Percentiles rank a stretch among this genome's conserved stretches.
Conservation (phyloP, 92 coral and sea anemone genomes). For the Palythoa caribaeorum region DNA sequence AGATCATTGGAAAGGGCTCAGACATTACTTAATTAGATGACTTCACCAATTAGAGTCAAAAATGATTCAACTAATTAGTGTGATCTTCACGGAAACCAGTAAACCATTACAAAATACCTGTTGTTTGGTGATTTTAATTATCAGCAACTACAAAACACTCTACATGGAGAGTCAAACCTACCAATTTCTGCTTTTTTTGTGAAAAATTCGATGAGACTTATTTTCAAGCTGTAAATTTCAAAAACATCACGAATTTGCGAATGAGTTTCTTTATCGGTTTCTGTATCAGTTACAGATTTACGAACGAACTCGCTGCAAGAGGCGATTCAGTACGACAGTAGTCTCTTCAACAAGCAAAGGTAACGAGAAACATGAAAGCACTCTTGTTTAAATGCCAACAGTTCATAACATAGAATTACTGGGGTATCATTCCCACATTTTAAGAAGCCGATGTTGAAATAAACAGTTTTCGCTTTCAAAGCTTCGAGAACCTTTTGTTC, state of each 20-base stretch:
- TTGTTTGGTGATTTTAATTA: slow-evolving; percentile 27
- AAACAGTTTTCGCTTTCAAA: no score
- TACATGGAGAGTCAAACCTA: not conserved
- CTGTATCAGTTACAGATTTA: not conserved
- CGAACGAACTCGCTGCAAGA: not conserved
- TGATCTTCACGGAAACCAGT: slow-evolving; percentile 73
- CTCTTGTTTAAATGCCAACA: not conserved
- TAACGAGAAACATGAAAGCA: not conserved
- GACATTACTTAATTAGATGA: slow-evolving; percentile 95
- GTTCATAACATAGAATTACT: not conserved
- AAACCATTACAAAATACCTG: slow-evolving; percentile 75
- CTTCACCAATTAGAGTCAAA: slow-evolving; percentile 79
- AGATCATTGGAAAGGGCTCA: slow-evolving; percentile 79
- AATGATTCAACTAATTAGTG: slow-evolving; percentile 78
- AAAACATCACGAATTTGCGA: not conserved
- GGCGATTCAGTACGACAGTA: not conserved
- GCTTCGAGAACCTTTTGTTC: no score
- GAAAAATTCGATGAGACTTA: not conserved
- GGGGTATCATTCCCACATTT: no score
- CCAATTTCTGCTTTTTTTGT: not conserved
- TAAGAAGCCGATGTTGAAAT: no score
- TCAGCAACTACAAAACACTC: slow-evolving; percentile 39
- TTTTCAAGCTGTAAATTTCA: not conserved
- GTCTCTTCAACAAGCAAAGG: not conserved
- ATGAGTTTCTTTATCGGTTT: not conserved